Percentiles rank a stretch among this genome's conserved stretches.
phyloP scores from a whole-genome alignment of 2,113 vertebrate genomes.

The Cyprinodon tularosa region DNA sequence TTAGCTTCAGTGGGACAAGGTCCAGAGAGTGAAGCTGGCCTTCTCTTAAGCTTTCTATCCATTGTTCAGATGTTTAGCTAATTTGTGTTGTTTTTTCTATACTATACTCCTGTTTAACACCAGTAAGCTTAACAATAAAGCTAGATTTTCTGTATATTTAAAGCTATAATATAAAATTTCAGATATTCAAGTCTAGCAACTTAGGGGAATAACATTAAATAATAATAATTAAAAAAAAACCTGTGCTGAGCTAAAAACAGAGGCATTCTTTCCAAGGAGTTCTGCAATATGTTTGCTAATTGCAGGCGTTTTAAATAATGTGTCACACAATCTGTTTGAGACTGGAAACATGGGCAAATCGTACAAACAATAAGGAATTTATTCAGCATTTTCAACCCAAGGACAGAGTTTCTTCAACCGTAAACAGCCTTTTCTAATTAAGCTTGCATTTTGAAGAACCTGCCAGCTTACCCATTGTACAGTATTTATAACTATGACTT shows the following conservation, averaged over 20 bases:
- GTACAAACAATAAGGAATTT: slow-evolving; percentile 10
- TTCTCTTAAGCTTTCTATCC: background rate
- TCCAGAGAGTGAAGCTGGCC: background rate
- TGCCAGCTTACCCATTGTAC: background rate
- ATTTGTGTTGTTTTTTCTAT: background rate
- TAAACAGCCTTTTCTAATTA: slow-evolving; percentile 2
- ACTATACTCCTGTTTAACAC: background rate
- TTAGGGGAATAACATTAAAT: slow-evolving; percentile 2
- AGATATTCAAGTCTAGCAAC: background rate
- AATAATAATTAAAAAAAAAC: background rate
- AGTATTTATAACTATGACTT: background rate
- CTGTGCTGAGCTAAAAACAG: background rate
- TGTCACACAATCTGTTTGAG: background rate
- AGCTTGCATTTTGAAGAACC: slow-evolving; percentile 3
- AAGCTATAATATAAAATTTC: background rate
- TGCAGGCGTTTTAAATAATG: slow-evolving; percentile 18
- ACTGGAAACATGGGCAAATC: slow-evolving; percentile 17
- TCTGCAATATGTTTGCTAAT: slow-evolving; percentile 23
- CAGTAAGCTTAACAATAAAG: background rate
- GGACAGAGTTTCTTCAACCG: background rate
- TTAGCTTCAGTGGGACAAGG: background rate
- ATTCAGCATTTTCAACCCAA: slow-evolving; percentile 14
- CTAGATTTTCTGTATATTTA: background rate
- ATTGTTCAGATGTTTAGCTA: background rate
- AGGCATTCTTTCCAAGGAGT: background rate